Conservation (phyloP, 2,113 vertebrate genomes). For the Pedetes capensis region DNA sequence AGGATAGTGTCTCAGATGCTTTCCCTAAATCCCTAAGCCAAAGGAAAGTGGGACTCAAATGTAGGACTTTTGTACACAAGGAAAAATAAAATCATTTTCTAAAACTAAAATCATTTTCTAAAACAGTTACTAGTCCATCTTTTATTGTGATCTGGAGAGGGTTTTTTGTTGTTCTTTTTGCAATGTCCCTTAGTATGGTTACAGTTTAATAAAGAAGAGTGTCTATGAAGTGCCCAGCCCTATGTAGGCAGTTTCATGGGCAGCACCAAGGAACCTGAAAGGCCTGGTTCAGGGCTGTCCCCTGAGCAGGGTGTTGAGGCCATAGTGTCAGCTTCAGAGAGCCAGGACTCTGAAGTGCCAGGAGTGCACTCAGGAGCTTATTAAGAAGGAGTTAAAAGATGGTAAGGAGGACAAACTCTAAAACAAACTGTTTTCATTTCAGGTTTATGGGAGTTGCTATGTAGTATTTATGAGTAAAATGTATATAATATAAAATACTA, state of each 20-base stretch:
- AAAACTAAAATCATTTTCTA: constrained; percentile 4
- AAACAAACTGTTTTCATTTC: background rate
- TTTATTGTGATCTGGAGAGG: background rate
- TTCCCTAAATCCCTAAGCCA: background rate
- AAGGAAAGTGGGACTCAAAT: background rate
- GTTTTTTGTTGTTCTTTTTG: background rate
- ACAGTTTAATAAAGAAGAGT: background rate
- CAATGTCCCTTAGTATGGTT: background rate
- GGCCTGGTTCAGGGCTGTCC: background rate
- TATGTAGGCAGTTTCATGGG: background rate
- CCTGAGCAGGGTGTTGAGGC: background rate
- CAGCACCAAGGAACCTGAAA: background rate
- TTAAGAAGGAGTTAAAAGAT: background rate
- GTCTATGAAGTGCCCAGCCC: background rate
- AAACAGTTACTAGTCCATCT: background rate
- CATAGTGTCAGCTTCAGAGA: background rate
- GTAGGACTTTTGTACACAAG: background rate
- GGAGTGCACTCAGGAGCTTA: background rate
- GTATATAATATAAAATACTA: background rate
- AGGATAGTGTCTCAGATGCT: background rate
- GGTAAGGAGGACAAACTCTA: background rate
- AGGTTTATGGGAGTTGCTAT: background rate
- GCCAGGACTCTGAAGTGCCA: background rate
- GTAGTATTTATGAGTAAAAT: background rate
- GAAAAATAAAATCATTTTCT: background rate